Conservation (phyloP, 2,113 vertebrate genomes). For the Propithecus coquereli region DNA sequence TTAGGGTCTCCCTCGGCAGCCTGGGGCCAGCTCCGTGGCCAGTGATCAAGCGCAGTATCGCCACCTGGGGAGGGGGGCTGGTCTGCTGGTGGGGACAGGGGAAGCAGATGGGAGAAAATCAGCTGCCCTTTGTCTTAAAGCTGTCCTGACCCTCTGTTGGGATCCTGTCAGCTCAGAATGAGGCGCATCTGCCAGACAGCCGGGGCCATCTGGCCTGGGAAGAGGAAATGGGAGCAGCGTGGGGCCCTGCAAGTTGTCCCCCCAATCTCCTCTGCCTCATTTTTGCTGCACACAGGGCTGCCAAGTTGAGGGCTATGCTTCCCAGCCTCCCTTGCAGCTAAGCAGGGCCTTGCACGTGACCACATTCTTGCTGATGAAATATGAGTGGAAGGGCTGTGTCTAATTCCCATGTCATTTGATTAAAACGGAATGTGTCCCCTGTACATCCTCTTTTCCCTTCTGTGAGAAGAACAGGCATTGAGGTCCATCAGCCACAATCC, state of each 20-base stretch:
- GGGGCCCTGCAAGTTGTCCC: not conserved
- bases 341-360: not conserved
- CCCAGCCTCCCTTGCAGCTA: constrained; percentile 7
- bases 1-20: not conserved
- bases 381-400: not conserved
- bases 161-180: not conserved
- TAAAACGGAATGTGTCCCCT: not conserved
- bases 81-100: not conserved
- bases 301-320: not conserved
- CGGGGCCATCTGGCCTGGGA: not conserved
- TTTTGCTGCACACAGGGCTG: not conserved
- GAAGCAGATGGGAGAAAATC: not conserved
- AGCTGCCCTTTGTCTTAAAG: not conserved
- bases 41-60: too few species aligned
- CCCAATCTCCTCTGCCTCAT: rapidly evolving
- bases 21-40: not conserved
- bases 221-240: rapidly evolving
- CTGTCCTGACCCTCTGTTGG: not conserved
- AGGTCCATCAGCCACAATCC: not conserved
- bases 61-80: not conserved
- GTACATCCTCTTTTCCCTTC: not conserved
- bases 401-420: not conserved
- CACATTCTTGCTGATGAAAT: not conserved
- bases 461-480: not conserved
- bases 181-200: not conserved